Evolutionary conservation across 2,888 invertebrate genomes (phyloP), one percentile per base, ranked within the genome.

Genomic region (Drosophila picticornis): DNA sequence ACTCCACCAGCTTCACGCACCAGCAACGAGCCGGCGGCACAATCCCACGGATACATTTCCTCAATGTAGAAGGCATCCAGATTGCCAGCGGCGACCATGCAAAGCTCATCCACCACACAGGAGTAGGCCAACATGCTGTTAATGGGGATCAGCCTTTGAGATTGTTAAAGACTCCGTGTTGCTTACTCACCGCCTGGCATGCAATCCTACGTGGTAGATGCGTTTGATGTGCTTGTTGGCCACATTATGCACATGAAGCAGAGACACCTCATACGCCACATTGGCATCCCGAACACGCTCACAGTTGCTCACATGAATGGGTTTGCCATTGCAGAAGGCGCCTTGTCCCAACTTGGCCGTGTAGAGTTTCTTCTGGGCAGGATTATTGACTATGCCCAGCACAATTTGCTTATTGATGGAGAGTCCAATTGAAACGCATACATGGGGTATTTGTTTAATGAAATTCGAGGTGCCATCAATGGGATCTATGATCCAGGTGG

Each of bases 401-500:
- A 94, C 94, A 53, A 95, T 92, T 87, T 94, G 92, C 88, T 95
- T 95, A 43, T 94, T 93, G 16, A 95, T 92, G 0, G 94, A 88
- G n/a, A 96, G 90, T 29, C 94, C 97, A 61, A 97, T 94, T 0
- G 96, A 96, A 65, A 97, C 95, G 81, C 95, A 95, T 38, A 94
- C 94, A 67, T 95, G 94, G 1, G 96, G 96, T 88, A 96, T 95
- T 62, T 94, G 94, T 84, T 95, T 94, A 16, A 97, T 95, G 92
- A 97, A 98, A 93, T 98, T 98, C 53, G 95, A 95, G 0, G 97
- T 98, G 19, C 98, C 97, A 93, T 98, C 97, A 58, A 98, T 96
- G 5, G 97, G 97, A 93, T 98, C 96, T 70, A 97, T 96, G 57
- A 97, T 95, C 97, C 97, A 97, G 0, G 97, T 98, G 27, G 97